These are phyloP conservation scores for Penaeus japonicus DNA, from an alignment of 1,140 invertebrate genomes.

Conservation along the genomic window DNA sequence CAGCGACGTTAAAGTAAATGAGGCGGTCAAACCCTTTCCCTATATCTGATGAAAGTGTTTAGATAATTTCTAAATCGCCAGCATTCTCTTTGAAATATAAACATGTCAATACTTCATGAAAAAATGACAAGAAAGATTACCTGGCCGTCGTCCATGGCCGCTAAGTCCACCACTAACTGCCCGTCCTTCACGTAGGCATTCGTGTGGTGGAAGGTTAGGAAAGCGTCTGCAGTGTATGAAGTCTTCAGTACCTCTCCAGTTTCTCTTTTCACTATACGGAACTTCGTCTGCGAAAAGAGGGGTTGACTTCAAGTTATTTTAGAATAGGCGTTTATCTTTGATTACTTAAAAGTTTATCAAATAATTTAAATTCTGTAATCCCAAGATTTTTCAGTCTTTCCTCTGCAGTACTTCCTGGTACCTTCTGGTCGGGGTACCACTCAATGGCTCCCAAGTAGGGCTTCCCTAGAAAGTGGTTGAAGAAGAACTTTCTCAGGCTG, in stretches of 20 bases:
- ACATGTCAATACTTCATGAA: too few relatives aligned
- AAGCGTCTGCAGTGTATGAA: conserved; percentile 64
- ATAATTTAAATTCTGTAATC: too few relatives aligned
- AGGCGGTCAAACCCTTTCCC: not conserved
- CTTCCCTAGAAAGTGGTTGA: not conserved
- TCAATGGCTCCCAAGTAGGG: not conserved
- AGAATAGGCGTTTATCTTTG: too few relatives aligned
- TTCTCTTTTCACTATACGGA: conserved; percentile 65
- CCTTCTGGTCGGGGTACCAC: not conserved
- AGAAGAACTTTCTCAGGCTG: not conserved
- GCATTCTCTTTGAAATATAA: too few relatives aligned
- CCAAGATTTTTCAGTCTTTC: too few relatives aligned
- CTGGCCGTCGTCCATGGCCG: too few relatives aligned
- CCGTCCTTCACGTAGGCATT: conserved; percentile 66
- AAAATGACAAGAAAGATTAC: too few relatives aligned
- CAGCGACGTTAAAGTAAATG: too few relatives aligned
- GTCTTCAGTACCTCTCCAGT: conserved; percentile 64
- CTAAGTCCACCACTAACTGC: conserved; percentile 54
- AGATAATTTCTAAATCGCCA: too few relatives aligned
- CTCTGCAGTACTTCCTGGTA: not conserved
- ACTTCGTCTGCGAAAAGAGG: conserved; percentile 55
- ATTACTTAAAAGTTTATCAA: too few relatives aligned
- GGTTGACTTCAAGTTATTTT: too few relatives aligned
- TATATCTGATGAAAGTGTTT: too few relatives aligned
- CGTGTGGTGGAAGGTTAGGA: conserved; percentile 69